Evolutionary conservation across 2,888 invertebrate species (phyloP).

Genomic region (Scaptomyza parva): DNA sequence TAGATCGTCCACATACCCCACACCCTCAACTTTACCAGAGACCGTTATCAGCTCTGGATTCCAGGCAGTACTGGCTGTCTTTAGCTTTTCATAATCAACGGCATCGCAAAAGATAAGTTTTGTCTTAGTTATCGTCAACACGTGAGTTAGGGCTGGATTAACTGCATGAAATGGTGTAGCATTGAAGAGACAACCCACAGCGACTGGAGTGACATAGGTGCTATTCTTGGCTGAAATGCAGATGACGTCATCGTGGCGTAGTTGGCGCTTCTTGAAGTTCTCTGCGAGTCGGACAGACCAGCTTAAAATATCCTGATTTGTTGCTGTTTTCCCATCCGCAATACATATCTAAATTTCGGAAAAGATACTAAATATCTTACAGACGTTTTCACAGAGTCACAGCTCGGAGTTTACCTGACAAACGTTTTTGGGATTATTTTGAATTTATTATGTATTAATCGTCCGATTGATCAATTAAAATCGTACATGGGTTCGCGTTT

Average conservation of each 20-base stretch:
- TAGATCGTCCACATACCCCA: constrained; percentile 45
- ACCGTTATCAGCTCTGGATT: constrained; percentile 46
- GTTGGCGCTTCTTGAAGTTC: constrained; percentile 45
- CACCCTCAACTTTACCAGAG: constrained; percentile 43
- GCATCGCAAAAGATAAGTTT: constrained; percentile 71
- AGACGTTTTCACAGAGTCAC: neutral
- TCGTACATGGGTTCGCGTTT: constrained; percentile 24
- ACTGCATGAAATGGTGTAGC: constrained; percentile 70
- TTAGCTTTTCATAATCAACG: constrained; percentile 46
- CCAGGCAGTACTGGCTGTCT: constrained; percentile 49
- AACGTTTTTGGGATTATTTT: constrained; percentile 40
- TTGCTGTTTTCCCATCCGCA: constrained; percentile 25
- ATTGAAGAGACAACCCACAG: constrained; percentile 61
- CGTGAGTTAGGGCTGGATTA: constrained; percentile 46
- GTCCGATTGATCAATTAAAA: constrained; percentile 41
- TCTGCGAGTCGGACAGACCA: constrained; percentile 62
- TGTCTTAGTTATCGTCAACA: constrained; percentile 62
- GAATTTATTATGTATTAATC: constrained; percentile 32
- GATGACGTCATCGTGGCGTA: constrained; percentile 64
- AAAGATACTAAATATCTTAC: neutral
- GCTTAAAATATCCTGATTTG: constrained; percentile 26
- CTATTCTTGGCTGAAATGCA: constrained; percentile 67
- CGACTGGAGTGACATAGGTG: constrained; percentile 64
- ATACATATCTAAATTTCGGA: constrained; percentile 12
- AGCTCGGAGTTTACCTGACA: constrained; percentile 24